Base-by-base conservation (phyloP, 1,140 invertebrate species). In the Drosophila lini region DNA sequence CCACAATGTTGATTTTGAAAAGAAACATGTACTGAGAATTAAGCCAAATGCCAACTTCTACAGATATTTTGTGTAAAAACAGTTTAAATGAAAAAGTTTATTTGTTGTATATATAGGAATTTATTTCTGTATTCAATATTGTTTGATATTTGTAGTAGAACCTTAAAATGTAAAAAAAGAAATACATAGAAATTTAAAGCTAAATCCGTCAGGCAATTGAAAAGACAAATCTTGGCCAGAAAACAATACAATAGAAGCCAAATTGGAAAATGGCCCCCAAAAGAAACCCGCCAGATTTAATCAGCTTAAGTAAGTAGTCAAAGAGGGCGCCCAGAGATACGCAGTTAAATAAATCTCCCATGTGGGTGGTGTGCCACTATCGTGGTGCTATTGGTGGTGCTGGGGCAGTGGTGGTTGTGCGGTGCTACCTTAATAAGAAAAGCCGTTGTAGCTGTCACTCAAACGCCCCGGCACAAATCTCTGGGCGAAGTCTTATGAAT, bases 371-470 rank as follows among this genome's bases (percentile, higher is more conserved):
- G 50, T 36, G 52, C 52, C 65, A 71, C 68, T 70, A 70, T 71
- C n/a, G 50, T 34, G 61, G 61, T 15, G 50, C 28, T 19, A 31
- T 19, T 61, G 47, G 47, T 62, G 59, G 59, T 40, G 47, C 45
- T 44, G 59, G 22, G 48, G 63, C 56, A 50, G 55, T 55, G 64
- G 45, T 45, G 44, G 19, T 47, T 16, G 19, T n/a, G 25, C 45
- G 16, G 38, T 19, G 63, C 70, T 80, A 80, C 70, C 77, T 80
- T 80, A 67, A 80, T 74, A 83, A 84, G 62, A 59, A 64, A 63
- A 77, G 63, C 45, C 78, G 53, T 63, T 74, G 65, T 75, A 71
- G 64, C 82, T 81, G 82, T 86, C 81, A 85, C 60, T 85, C 82
- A 86, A 76, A 81, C 74, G 74, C 61, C 79, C 74, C 65, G 57